Percentiles rank a stretch among this genome's conserved stretches.
phyloP scores from a whole-genome alignment of 2,888 invertebrate species.

The Thymelicus sylvestris region DNA sequence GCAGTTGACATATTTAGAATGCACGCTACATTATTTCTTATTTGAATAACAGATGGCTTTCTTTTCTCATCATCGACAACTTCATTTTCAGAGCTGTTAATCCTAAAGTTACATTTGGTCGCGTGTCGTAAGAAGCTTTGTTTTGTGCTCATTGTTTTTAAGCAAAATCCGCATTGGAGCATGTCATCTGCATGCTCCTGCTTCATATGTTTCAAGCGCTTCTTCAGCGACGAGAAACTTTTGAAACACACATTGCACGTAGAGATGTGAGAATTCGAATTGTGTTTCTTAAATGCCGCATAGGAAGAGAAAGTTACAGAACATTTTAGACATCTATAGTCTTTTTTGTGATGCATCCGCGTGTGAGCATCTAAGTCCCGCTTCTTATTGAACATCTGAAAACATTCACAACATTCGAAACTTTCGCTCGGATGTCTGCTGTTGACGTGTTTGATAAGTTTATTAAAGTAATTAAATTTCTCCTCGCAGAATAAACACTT shows the following conservation, averaged over 20 bases:
- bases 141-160: constrained; percentile 59
- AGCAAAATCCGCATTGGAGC: constrained; percentile 64
- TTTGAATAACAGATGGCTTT: constrained; percentile 55
- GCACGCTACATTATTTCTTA: constrained; percentile 61
- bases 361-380: constrained; percentile 61
- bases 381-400: constrained; percentile 62
- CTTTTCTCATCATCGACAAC: constrained; percentile 50
- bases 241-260: constrained; percentile 68
- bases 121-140: constrained; percentile 65
- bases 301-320: constrained; percentile 52
- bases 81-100: constrained; percentile 22
- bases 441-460: constrained; percentile 66
- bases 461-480: constrained; percentile 55
- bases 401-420: constrained; percentile 59
- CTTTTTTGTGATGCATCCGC: constrained; percentile 57
- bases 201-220: constrained; percentile 66
- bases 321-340: constrained; percentile 62
- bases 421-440: constrained; percentile 55
- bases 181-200: constrained; percentile 54
- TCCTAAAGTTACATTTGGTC: constrained; percentile 41
- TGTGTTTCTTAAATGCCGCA: constrained; percentile 58
- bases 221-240: constrained; percentile 57
- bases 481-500: constrained; percentile 64
- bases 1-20: constrained; percentile 70
- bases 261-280: constrained; percentile 58